phyloP scores from a whole-genome alignment of 2,113 vertebrate genomes.

The Lampris megalopsis region DNA sequence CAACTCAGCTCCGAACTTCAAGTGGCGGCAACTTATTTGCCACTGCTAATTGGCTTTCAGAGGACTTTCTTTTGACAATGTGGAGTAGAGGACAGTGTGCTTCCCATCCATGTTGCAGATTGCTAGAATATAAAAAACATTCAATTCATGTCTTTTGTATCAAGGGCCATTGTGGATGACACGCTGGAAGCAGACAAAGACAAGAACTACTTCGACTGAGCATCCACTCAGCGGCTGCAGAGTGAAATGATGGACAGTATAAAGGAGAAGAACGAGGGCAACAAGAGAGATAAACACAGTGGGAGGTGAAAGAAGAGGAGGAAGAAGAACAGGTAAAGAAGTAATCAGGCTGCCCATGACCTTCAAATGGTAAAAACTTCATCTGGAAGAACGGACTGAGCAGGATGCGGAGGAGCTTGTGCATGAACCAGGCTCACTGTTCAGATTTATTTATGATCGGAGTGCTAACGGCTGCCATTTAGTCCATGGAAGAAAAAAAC shows the following conservation, averaged over 20 bases:
- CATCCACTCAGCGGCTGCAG: constrained; percentile 49
- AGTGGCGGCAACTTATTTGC: neutral
- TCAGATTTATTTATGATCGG: constrained; percentile 65
- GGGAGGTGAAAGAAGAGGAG: constrained; percentile 1
- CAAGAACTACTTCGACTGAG: constrained; percentile 69
- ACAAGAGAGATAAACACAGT: constrained; percentile 10
- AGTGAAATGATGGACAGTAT: constrained; percentile 51
- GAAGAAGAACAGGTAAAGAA: constrained; percentile 11
- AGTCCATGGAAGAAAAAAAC: constrained; percentile 54
- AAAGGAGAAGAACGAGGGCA: constrained; percentile 54
- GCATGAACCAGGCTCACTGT: constrained; percentile 58
- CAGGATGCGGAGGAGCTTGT: constrained; percentile 31
- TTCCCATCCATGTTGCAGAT: constrained; percentile 21
- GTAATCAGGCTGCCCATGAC: constrained; percentile 59
- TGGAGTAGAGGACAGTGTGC: constrained; percentile 21
- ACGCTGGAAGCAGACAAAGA: constrained; percentile 62
- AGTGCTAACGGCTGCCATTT: constrained; percentile 64
- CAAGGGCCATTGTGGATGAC: constrained; percentile 58
- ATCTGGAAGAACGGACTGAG: constrained; percentile 45
- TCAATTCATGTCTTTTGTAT: constrained; percentile 46
- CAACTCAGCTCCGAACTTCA: neutral
- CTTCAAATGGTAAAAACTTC: constrained; percentile 59
- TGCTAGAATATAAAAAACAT: constrained; percentile 13
- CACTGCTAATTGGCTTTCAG: constrained; percentile 1
- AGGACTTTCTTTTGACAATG: constrained; percentile 54